phyloP scores from a whole-genome alignment of 1,140 invertebrate genomes.

The Drosophila triauraria region DNA sequence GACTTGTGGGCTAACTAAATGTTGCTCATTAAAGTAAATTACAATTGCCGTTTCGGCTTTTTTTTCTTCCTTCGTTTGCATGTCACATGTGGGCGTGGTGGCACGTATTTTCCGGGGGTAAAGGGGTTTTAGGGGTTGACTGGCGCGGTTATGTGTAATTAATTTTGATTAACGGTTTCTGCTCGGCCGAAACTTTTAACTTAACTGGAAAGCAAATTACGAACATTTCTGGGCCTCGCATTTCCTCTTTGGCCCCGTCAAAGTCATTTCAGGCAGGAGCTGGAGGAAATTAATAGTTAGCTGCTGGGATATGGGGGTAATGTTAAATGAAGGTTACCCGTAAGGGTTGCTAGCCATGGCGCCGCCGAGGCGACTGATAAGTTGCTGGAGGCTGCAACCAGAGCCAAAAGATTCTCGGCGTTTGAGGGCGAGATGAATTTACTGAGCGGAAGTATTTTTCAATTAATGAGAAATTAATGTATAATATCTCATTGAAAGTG shows the following conservation, averaged over 20 bases:
- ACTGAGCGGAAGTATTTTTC: too few species aligned
- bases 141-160: constrained; percentile 68
- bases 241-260: not conserved
- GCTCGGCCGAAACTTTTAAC: constrained; percentile 66
- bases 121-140: constrained; percentile 2
- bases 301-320: constrained; percentile 40
- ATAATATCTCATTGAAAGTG: too few species aligned
- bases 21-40: constrained; percentile 80
- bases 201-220: constrained; percentile 65
- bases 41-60: constrained; percentile 64
- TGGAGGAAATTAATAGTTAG: constrained; percentile 21
- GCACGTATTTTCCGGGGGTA: constrained; percentile 10
- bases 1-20: constrained; percentile 66
- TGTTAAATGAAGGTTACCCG: constrained; percentile 45
- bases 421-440: not conserved
- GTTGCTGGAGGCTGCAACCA: constrained; percentile 14
- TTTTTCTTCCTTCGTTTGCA: constrained; percentile 70
- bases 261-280: constrained; percentile 13
- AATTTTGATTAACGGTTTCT: constrained; percentile 79
- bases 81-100: constrained; percentile 78
- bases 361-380: constrained; percentile 19
- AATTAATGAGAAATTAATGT: too few species aligned
- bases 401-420: constrained; percentile 3
- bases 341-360: constrained; percentile 33
- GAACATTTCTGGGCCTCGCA: constrained; percentile 24